Base-by-base conservation (phyloP, 2,888 invertebrate genomes). In the Scaptomyza polygonia region DNA sequence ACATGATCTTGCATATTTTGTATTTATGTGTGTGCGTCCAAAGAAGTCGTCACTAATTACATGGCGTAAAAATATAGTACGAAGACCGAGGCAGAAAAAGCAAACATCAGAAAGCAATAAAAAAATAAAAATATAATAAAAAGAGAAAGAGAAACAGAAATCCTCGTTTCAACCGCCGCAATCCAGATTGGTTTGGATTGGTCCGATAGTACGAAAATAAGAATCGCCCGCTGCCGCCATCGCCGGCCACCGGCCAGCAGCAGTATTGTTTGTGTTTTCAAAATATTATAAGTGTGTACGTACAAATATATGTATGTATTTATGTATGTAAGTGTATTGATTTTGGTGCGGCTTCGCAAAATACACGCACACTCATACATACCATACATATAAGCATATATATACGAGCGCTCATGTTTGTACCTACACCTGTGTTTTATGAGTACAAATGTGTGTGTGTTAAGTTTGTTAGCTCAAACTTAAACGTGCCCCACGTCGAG, bases 111-210 rank as follows among this genome's bases (percentile, higher is more conserved):
- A 64, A 63, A 61, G 51, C 53, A 43, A 67, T 62, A 63, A 51
- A 48, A 53, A 39, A 67, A 58, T 8, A 25, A 3, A 25, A 3
- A 25, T 4, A 25, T 25, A 25, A 25, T 25, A 25, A 25, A 25
- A 25, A 25, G 25, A 5, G 25, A 25, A 25, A 25, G 25, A 25
- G 58, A 62, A 68, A 63, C 48, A 48, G 47, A 70, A 57, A 70
- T 67, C 53, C 51, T 72, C 54, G 76, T 57, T 67, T 29, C 29
- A 64, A 68, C 79, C 57, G 66, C 57, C 71, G 44, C 56, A 77
- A 74, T 79, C 79, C 72, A 77, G 77, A 74, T 79, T 72, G 61
- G 36, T 67, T 71, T 67, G 77, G 78, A 74, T 79, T 51, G 21
- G 21, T 29, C 42, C 40, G 36, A 39, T 54, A 30, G 54, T 65